Base-by-base conservation (phyloP, 2,113 vertebrate genomes). In the Myotis davidii region DNA sequence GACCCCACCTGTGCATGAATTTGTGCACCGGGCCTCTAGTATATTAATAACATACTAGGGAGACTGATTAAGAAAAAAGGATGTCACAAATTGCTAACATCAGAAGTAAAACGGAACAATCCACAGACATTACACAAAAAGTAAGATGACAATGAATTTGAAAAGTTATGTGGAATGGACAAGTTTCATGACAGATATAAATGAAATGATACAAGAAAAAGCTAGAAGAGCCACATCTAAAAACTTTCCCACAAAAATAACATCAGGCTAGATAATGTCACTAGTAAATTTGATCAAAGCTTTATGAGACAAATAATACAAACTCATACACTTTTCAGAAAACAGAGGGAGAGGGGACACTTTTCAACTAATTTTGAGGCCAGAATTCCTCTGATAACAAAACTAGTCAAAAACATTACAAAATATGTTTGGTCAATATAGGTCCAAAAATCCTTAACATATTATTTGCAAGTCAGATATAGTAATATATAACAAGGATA, bases 381-480 rank as follows among this genome's bases (percentile, higher is more conserved):
- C 27, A 65, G 77, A 94, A 83, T 94, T 88, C 82, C 45, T 94
- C 70, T 67, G 45, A 42, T 77, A 83, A 94, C 8, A 23, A 88
- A 88, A 83, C 34, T 65, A 83, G 42, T 54, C 16, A 72, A 74
- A 45, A 5, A 73, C 20, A 74, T 8, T 73, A 42, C 1, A 34
- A 64, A 67, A 82, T 82, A 42, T 52, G 12, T 42, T 61, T 81
- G 20, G 65, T 52, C n/a, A 69, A 59, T 32, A 72, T n/a, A 23
- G 25, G 32, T 50, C 32, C 12, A 48, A 23, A 87, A 79, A n/a
- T 79, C n/a, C 23, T 86, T 56, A 72, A 69, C 2, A 59, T 50
- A 54, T 70, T 87, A 70, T 50, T 61, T 87, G 23, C 25, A 70
- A 78, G 32, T 79, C 23, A 87, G 50, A 72, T 93, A 72, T 23